phyloP scores from a whole-genome alignment of 64 coral and sea anemone genomes.

The Trachythela sp. region DNA sequence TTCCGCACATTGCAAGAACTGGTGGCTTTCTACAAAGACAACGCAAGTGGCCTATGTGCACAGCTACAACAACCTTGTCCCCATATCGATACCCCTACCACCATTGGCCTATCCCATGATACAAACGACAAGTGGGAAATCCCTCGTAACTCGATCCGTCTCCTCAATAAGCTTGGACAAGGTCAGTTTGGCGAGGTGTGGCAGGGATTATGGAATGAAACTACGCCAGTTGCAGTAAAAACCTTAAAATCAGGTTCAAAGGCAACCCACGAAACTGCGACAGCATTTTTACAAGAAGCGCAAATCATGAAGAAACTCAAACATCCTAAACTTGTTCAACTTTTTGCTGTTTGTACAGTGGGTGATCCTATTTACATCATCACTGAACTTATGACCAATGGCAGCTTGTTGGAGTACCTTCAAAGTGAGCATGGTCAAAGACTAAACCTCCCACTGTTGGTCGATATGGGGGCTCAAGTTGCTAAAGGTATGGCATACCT shows the following conservation, averaged over 20 bases:
- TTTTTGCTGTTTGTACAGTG: constrained; percentile 31
- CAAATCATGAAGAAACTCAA: constrained; percentile 12
- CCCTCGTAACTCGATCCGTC: background rate
- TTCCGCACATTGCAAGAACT: background rate
- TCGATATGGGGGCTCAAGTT: background rate
- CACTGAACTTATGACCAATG: constrained; percentile 24
- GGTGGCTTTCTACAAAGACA: background rate
- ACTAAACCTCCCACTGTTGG: background rate
- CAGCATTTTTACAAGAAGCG: background rate
- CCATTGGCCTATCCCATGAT: background rate
- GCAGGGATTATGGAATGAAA: constrained; percentile 12
- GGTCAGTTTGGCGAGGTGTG: constrained; percentile 11
- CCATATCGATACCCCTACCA: background rate
- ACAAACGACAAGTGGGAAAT: constrained; percentile 13
- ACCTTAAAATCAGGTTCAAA: background rate
- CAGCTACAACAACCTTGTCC: background rate
- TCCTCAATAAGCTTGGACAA: background rate
- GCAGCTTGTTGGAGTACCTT: constrained; percentile 8
- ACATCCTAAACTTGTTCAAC: constrained; percentile 21
- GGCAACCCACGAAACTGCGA: background rate
- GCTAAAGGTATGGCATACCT: constrained; percentile 29
- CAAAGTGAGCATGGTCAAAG: background rate
- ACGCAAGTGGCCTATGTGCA: constrained; percentile 15
- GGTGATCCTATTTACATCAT: constrained; percentile 23
- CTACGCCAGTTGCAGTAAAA: background rate